Percentiles rank a stretch among this genome's conserved stretches.
phyloP scores from a whole-genome alignment of 35 echinoderm and acorn worm genomes.

The Hemicentrotus pulcherrimus region DNA sequence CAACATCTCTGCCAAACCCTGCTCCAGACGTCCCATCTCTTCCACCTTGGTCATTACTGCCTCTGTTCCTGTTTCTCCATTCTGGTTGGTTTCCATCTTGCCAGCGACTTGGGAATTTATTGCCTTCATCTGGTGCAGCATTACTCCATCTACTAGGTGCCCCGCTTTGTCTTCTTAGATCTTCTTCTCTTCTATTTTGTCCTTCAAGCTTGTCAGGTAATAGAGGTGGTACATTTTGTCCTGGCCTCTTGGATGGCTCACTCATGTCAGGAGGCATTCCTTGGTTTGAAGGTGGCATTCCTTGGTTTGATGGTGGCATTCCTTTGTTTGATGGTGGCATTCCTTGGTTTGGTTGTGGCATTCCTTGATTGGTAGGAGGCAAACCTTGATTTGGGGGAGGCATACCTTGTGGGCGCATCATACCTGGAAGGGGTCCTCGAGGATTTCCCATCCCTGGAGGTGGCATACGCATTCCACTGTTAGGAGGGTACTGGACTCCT shows the following conservation, averaged over 20 bases:
- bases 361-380: slow-evolving; percentile 58
- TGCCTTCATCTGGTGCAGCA: slow-evolving; percentile 54
- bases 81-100: slow-evolving; percentile 35
- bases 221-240: neutral
- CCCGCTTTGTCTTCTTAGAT: slow-evolving; percentile 31
- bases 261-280: slow-evolving; percentile 20
- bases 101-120: slow-evolving; percentile 33
- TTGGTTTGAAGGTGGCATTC: slow-evolving; percentile 48
- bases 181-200: slow-evolving; percentile 42
- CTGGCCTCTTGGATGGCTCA: slow-evolving; percentile 24
- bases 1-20: slow-evolving; percentile 50
- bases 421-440: slow-evolving; percentile 40
- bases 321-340: slow-evolving; percentile 25
- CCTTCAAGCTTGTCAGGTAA: slow-evolving; percentile 37
- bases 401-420: slow-evolving; percentile 58
- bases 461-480: slow-evolving; percentile 59
- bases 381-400: slow-evolving; percentile 38
- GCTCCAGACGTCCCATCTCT: slow-evolving; percentile 8
- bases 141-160: slow-evolving; percentile 50
- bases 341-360: slow-evolving; percentile 53
- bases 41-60: slow-evolving; percentile 29
- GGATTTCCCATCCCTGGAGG: slow-evolving; percentile 55
- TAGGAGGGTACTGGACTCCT: slow-evolving; percentile 50
- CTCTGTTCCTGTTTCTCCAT: slow-evolving; percentile 39
- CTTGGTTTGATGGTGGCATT: slow-evolving; percentile 56